Percentiles rank a stretch among this genome's conserved stretches.
Conservation (phyloP, 1,140 invertebrate genomes). For the Chironomus striatipennis region DNA sequence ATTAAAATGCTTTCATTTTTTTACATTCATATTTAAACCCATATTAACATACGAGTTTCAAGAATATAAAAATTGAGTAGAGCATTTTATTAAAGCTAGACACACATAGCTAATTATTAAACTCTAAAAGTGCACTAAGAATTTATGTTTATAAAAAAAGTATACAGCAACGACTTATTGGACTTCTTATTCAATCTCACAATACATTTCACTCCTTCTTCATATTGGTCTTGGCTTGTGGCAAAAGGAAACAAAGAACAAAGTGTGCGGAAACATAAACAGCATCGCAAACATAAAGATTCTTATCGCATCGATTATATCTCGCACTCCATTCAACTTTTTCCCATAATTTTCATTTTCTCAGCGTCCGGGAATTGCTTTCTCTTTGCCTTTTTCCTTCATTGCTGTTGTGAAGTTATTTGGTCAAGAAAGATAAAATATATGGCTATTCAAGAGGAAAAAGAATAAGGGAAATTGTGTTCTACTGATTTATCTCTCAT, state of each 20-base stretch:
- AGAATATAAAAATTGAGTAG: no score
- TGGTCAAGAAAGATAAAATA: no score
- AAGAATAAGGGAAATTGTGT: no score
- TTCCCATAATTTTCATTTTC: no score
- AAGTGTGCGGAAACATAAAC: conserved; percentile 2
- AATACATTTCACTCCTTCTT: not conserved
- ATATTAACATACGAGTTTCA: not conserved
- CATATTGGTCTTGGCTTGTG: not conserved
- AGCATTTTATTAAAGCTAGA: not conserved
- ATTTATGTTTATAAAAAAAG: not conserved
- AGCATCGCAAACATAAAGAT: not conserved
- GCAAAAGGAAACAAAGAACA: conserved; percentile 6
- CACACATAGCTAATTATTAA: not conserved
- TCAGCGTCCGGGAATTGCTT: no score
- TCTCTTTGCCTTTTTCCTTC: no score
- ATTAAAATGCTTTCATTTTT: not conserved
- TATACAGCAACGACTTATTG: not conserved
- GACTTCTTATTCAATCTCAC: not conserved
- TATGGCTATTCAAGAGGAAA: no score
- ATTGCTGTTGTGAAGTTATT: no score
- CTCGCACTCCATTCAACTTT: no score
- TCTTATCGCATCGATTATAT: no score
- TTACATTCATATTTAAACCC: no score
- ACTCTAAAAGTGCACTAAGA: not conserved
- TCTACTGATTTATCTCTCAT: no score